Evolutionary conservation across 2,888 invertebrate species (phyloP), one percentile per base, ranked within the genome.

Genomic region (Chloroclystis v-ata): DNA sequence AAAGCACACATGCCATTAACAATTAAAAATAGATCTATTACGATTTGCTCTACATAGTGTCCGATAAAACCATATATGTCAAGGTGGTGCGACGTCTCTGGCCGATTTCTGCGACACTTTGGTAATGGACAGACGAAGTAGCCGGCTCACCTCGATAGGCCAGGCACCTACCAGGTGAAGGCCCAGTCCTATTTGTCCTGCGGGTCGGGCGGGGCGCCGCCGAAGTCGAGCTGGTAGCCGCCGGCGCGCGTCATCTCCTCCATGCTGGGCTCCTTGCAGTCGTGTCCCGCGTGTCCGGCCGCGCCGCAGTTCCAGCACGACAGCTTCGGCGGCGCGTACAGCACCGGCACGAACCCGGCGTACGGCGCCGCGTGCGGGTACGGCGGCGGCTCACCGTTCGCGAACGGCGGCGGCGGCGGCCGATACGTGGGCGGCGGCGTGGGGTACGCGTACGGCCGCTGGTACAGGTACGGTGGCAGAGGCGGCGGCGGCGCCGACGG

Each of bases 281-380:
- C 97, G 63, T 91, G 89, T 14, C 96, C 96, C 40, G 91, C 89
- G 78, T 98, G 97, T 41, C 91, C 93, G 45, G 92, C 90, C 43
- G 93, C 93, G 51, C 97, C 97, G 84, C 98, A 98, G 78, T 97
- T 98, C 88, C 94, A 97, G 82, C 97, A 98, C 32, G 95, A 94
- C 43, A 91, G 83, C 75, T 93, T 92, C 33, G 90, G 89, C 40
- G 90, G 90, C 58, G 90, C 90, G 66, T 85, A 89, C 54, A 86
- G 80, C 28, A 89, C 85, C n/a, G 89, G 89, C 54, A 89, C 84
- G 71, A 75, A 87, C 47, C 81, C 72, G 63, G 82, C 72, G 70
- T 82, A 84, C 14, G 78, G 82, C 58, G 79, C 80, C 60, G 81
- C 78, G 71, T 87, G 69, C 57, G 78, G 77, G 72, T 77, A 81